Evolutionary conservation across 2,888 invertebrate genomes (phyloP).

Genomic region (Camponotus fellah): DNA sequence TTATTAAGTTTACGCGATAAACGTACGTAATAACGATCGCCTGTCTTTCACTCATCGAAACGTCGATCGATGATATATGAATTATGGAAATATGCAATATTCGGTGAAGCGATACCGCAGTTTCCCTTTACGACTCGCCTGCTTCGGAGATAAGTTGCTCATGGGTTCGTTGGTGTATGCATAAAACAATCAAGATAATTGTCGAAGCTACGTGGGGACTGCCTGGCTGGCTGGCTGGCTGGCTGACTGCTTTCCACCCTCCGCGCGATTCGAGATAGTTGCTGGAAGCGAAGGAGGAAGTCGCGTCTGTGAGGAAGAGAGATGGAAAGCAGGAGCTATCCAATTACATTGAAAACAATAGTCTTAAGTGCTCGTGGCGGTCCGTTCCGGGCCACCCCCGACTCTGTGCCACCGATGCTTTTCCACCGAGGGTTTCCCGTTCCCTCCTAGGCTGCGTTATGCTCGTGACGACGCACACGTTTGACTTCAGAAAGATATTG

Average conservation of each 20-base stretch:
- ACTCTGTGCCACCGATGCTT: slow-evolving; percentile 70
- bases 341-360: slow-evolving; percentile 87
- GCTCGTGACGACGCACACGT: slow-evolving; percentile 70
- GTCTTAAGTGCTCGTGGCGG: slow-evolving; percentile 86
- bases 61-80: slow-evolving; percentile 14
- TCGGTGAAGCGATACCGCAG: slow-evolving; percentile 22
- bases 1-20: not conserved
- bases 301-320: slow-evolving; percentile 53
- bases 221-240: slow-evolving; percentile 63
- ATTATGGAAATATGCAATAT: slow-evolving; percentile 24
- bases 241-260: slow-evolving; percentile 70
- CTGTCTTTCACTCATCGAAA: not conserved
- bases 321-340: slow-evolving; percentile 83
- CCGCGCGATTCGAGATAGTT: slow-evolving; percentile 69
- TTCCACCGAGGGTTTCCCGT: slow-evolving; percentile 75
- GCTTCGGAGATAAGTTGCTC: slow-evolving; percentile 43
- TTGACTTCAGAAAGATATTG: slow-evolving; percentile 71
- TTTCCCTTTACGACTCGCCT: slow-evolving; percentile 40
- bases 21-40: not conserved
- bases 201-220: slow-evolving; percentile 82
- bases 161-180: slow-evolving; percentile 80
- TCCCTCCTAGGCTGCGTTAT: slow-evolving; percentile 49
- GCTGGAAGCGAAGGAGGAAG: slow-evolving; percentile 66
- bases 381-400: slow-evolving; percentile 76
- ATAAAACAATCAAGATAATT: slow-evolving; percentile 86